Percentiles rank a stretch among this genome's conserved stretches.
phyloP scores from a whole-genome alignment of 2,888 invertebrate species.

The Melipona bicolor region DNA sequence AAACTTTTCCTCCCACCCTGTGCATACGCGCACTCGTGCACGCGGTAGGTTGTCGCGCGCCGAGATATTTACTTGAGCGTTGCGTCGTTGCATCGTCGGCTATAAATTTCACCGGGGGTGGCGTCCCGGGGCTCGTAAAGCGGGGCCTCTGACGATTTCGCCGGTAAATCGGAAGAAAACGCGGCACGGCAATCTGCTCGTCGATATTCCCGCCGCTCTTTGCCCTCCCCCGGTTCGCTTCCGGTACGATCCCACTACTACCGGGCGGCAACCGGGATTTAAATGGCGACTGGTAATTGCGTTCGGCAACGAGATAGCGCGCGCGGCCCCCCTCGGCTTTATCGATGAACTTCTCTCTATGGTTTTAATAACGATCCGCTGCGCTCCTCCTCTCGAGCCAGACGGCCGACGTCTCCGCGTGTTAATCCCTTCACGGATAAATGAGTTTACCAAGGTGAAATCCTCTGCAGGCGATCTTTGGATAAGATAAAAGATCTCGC shows the following conservation, averaged over 20 bases:
- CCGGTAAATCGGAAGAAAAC: conserved; percentile 51
- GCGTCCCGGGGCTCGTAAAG: conserved; percentile 47
- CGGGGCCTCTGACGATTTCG: conserved; percentile 34
- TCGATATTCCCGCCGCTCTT: conserved; percentile 55
- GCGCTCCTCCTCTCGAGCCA: background rate
- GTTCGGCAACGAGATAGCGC: conserved; percentile 25
- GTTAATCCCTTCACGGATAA: background rate
- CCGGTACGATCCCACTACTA: conserved; percentile 38
- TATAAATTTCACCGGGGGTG: conserved; percentile 48
- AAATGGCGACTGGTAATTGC: conserved; percentile 56
- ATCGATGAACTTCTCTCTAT: conserved; percentile 42
- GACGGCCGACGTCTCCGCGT: background rate
- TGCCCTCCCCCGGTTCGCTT: conserved; percentile 20
- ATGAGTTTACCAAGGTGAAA: background rate
- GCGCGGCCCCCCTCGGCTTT: background rate
- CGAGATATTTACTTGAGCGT: conserved; percentile 52
- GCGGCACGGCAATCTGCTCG: conserved; percentile 59
- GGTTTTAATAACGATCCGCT: conserved; percentile 19
- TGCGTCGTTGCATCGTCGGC: conserved; percentile 17
- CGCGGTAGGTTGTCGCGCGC: conserved; percentile 12
- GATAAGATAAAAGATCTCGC: background rate
- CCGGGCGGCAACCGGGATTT: conserved; percentile 39
- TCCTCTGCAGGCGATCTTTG: too few species aligned
- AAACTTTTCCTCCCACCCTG: too few species aligned
- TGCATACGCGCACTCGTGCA: background rate